A percentile compares a stretch with the other conserved stretches of the same genome.
Evolutionary conservation across 2,888 invertebrate genomes (phyloP).

Genomic region (Luperina testacea): DNA sequence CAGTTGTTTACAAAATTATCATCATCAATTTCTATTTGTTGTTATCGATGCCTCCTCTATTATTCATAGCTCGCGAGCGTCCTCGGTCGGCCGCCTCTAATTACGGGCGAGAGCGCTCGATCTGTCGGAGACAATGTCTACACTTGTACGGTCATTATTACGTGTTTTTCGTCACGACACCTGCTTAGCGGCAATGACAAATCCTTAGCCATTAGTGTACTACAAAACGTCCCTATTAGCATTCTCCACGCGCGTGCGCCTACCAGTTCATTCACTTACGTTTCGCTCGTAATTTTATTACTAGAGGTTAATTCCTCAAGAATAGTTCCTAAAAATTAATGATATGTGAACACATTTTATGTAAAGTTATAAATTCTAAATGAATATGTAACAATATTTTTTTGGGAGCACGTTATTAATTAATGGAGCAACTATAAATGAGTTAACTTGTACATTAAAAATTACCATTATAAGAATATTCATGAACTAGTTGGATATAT

Average conservation of each 20-base stretch:
- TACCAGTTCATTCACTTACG: slow-evolving; percentile 51
- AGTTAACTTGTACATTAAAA: slow-evolving; percentile 42
- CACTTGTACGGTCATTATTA: slow-evolving; percentile 80
- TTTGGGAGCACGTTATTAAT: slow-evolving; percentile 39
- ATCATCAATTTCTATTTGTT: slow-evolving; percentile 14
- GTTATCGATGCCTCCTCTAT: slow-evolving; percentile 47
- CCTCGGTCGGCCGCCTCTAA: slow-evolving; percentile 77
- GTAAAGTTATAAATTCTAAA: slow-evolving; percentile 16
- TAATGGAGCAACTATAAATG: slow-evolving; percentile 43
- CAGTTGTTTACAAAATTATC: slow-evolving; percentile 8
- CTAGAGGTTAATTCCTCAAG: slow-evolving; percentile 30
- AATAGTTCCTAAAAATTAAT: slow-evolving; percentile 26
- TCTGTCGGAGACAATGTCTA: slow-evolving; percentile 80
- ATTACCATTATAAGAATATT: slow-evolving; percentile 47
- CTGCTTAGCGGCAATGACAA: slow-evolving; percentile 80
- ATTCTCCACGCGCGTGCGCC: slow-evolving; percentile 67
- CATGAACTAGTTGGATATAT: slow-evolving; percentile 39
- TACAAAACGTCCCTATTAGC: slow-evolving; percentile 73
- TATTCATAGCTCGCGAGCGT: slow-evolving; percentile 65
- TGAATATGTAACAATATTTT: slow-evolving; percentile 28
- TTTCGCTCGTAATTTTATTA: slow-evolving; percentile 49
- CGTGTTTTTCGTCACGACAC: slow-evolving; percentile 81
- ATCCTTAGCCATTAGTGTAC: slow-evolving; percentile 74
- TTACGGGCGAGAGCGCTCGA: slow-evolving; percentile 78
- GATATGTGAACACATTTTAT: slow-evolving; percentile 36